A percentile compares a stretch with the other conserved stretches of the same genome.
Evolutionary conservation across 1,140 invertebrate species (phyloP).

Genomic region (silkworm (Bombyx mori)): ASM3026992v2 NC_085125.1:811001-811500

Average conservation of each 20-base stretch:
- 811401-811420: neutral
- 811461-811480: neutral
- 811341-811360: neutral
- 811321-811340: neutral
- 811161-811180: neutral
- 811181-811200: neutral
- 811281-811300: neutral
- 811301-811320: neutral
- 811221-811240: neutral
- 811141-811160: neutral
- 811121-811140: no score
- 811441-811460: neutral
- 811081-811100: no score
- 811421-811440: neutral
- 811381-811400: neutral
- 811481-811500: neutral
- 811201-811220: neutral
- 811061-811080: no score
- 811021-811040: no score
- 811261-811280: constrained; percentile 2
- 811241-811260: neutral
- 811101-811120: no score
- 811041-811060: no score
- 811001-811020: no score
- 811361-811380: neutral